phyloP scores from a whole-genome alignment of 2,113 vertebrate genomes.

The Sylvietta virens region DNA sequence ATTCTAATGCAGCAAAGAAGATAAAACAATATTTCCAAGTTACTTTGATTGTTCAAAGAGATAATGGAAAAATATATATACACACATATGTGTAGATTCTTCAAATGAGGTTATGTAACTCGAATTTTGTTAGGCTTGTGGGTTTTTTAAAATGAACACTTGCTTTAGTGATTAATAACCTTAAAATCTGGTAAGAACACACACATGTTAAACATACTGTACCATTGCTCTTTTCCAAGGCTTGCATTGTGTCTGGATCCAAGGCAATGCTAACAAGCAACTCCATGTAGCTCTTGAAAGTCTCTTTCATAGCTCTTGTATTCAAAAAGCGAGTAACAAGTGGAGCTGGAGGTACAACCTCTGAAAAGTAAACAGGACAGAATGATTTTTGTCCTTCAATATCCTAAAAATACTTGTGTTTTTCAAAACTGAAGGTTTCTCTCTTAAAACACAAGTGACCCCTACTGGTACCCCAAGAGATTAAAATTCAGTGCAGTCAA shows the following conservation, averaged over 20 bases:
- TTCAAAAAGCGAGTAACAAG: constrained; percentile 88
- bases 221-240: constrained; percentile 92
- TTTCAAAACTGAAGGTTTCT: background rate
- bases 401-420: background rate
- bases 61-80: background rate
- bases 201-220: constrained; percentile 48
- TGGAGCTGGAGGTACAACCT: constrained; percentile 81
- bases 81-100: accelerated
- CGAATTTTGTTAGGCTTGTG: background rate
- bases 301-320: constrained; percentile 96
- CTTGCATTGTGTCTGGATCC: constrained; percentile 87
- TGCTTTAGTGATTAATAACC: background rate
- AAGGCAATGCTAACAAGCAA: constrained; percentile 90
- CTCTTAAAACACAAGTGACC: constrained; percentile 42
- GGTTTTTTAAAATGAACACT: background rate
- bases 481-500: background rate
- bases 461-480: constrained; percentile 32
- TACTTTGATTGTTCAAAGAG: background rate
- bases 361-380: constrained; percentile 63
- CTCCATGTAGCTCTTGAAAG: constrained; percentile 95
- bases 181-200: background rate
- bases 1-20: background rate
- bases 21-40: background rate
- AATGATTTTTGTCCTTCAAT: background rate
- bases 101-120: background rate